Evolutionary conservation across 2,888 invertebrate genomes (phyloP), one percentile per base, ranked within the genome.

Genomic region (Mesoligia furuncula): DNA sequence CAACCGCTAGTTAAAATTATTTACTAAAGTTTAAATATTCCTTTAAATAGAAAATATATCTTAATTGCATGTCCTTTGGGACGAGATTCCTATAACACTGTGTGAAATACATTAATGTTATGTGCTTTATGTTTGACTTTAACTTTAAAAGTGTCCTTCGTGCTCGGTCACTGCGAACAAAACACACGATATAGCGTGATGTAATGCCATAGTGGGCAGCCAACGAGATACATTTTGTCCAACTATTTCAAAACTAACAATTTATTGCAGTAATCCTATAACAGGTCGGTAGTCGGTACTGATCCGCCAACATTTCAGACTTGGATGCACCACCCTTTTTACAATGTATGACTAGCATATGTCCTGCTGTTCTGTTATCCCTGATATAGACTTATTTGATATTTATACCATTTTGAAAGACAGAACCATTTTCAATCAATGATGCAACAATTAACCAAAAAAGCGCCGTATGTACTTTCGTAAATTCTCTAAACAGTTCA

Each of bases 171-270:
- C 73, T 83, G 70, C 36, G 77, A 77, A 69, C 78, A 73, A 75
- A 78, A 69, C 81, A 81, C 87, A 89, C 87, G 89, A 78, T 80
- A 89, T 89, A 80, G 87, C 90, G 88, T 91, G 91, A 85, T 88
- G 86, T 87, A 87, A 88, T 85, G 86, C 87, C 84, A 80, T 90
- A 86, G 67, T 66, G 66, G 69, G 73, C 68, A 75, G 80, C 67
- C 45, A 71, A 62, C 36, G 39, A 87, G 77, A 85, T 76, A 81
- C 70, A 67, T 67, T 79, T 77, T 66, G 76, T 70, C 42, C 42
- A 81, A 79, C 48, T 45, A 79, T 87, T 85, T 75, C 80, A 76
- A 74, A 81, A 77, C 61, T 66, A 54, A 75, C 64, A 65, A 73
- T 64, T 71, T 80, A 68, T 73, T 68, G 59, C 48, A 66, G 61